These are phyloP conservation scores for Bovichtus variegatus DNA, from an alignment of 2,797 vertebrate genomes.

Conservation along the genomic window DNA sequence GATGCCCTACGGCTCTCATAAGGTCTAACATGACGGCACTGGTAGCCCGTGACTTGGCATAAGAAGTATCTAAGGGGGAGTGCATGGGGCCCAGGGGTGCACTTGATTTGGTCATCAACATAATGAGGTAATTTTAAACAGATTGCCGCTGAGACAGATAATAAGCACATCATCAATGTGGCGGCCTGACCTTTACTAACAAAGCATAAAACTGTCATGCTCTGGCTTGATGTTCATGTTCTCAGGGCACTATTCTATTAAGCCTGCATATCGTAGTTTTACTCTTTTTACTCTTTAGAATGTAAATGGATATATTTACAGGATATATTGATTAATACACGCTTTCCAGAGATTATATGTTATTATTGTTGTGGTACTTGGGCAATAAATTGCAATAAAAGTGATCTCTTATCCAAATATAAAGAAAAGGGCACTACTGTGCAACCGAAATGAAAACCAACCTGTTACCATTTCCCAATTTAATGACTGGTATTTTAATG, in stretches of 20 bases:
- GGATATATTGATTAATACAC: conserved; percentile 20
- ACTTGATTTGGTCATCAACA: conserved; percentile 85
- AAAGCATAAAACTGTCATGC: conserved; percentile 72
- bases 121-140: conserved; percentile 87
- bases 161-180: conserved; percentile 81
- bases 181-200: conserved; percentile 81
- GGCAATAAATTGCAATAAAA: not conserved
- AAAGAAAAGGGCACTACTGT: not conserved
- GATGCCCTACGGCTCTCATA: conserved; percentile 59
- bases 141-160: conserved; percentile 83
- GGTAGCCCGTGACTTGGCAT: conserved; percentile 76
- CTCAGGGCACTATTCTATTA: conserved; percentile 30
- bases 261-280: conserved; percentile 39
- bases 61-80: conserved; percentile 77
- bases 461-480: not conserved
- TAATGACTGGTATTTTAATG: not conserved
- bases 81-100: conserved; percentile 76
- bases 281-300: not conserved
- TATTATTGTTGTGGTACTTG: not conserved
- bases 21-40: conserved; percentile 57
- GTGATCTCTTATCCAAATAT: not conserved
- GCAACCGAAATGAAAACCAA: not conserved
- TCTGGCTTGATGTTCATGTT: conserved; percentile 46
- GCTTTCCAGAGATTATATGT: not conserved
- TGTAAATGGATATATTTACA: not conserved